Percentiles rank a stretch among this genome's conserved stretches.
phyloP scores from a whole-genome alignment of 2,113 vertebrate species.

The Apus apus region DNA sequence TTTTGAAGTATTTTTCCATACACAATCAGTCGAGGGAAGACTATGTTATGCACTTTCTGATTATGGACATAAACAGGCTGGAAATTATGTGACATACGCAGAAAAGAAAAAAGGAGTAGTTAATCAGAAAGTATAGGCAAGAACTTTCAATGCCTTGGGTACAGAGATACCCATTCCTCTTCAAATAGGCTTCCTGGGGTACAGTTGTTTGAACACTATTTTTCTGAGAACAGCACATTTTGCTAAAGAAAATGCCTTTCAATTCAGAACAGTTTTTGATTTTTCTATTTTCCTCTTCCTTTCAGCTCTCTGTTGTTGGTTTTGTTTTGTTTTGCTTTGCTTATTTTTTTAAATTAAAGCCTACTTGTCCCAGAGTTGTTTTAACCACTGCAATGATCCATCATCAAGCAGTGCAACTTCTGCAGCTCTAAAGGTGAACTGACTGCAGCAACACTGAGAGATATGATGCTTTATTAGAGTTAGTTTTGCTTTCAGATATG shows the following conservation, averaged over 20 bases:
- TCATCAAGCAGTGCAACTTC: not conserved
- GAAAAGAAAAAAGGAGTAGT: not conserved
- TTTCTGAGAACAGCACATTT: not conserved
- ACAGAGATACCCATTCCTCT: not conserved
- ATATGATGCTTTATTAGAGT: not conserved
- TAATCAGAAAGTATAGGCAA: not conserved
- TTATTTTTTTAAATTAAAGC: not conserved
- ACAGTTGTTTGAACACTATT: not conserved
- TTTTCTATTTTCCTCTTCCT: not conserved
- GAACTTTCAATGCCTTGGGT: not conserved
- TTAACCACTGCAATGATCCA: not conserved
- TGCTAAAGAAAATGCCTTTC: not conserved
- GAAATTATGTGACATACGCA: not conserved
- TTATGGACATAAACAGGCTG: not conserved
- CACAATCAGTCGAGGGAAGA: not conserved
- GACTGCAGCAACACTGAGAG: not conserved
- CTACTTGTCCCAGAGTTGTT: not conserved
- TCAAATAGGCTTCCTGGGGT: not conserved
- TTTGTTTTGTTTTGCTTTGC: no score
- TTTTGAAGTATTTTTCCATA: not conserved
- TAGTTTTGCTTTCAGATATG: not conserved
- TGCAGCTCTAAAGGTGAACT: not conserved
- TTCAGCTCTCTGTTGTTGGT: not conserved
- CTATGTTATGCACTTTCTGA: not conserved
- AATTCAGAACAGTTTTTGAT: not conserved